These are phyloP conservation scores for Zaprionus taronus DNA, from an alignment of 1,140 invertebrate species.

Conservation along the genomic window DNA sequence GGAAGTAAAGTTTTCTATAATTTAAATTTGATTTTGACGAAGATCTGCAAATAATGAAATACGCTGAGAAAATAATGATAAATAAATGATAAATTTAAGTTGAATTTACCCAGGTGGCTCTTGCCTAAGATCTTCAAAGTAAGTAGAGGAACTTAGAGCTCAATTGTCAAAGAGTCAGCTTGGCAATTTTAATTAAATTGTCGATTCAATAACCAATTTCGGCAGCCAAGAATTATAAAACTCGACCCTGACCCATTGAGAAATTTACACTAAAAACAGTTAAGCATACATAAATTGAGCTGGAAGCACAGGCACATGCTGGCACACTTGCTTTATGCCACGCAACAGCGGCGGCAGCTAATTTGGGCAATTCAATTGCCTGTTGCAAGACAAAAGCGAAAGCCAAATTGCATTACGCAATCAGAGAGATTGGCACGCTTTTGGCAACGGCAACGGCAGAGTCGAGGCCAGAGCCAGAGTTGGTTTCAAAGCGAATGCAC, in stretches of 20 bases:
- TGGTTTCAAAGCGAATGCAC: not conserved
- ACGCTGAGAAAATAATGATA: too few species aligned
- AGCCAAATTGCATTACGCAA: slow-evolving; percentile 70
- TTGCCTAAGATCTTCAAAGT: not conserved
- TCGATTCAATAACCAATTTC: not conserved
- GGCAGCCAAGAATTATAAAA: not conserved
- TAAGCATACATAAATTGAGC: not conserved
- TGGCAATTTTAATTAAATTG: not conserved
- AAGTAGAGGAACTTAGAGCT: too few species aligned
- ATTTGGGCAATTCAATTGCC: slow-evolving; percentile 72
- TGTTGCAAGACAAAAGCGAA: slow-evolving; percentile 63
- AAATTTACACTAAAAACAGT: not conserved
- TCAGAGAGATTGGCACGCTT: slow-evolving; percentile 62
- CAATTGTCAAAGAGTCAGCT: not conserved
- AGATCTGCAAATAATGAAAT: not conserved
- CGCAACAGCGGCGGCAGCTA: slow-evolving; percentile 41
- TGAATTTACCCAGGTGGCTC: too few species aligned
- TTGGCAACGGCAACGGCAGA: slow-evolving; percentile 1
- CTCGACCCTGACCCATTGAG: not conserved
- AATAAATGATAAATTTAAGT: not conserved
- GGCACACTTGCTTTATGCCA: slow-evolving; percentile 11
- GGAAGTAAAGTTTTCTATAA: too few species aligned
- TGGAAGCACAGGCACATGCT: slow-evolving; percentile 2
- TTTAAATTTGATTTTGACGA: not conserved
- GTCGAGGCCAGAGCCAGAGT: not conserved